Percentiles rank a stretch among this genome's conserved stretches.
phyloP scores from a whole-genome alignment of 2,113 vertebrate species.

The Haliaeetus leucogaster region DNA sequence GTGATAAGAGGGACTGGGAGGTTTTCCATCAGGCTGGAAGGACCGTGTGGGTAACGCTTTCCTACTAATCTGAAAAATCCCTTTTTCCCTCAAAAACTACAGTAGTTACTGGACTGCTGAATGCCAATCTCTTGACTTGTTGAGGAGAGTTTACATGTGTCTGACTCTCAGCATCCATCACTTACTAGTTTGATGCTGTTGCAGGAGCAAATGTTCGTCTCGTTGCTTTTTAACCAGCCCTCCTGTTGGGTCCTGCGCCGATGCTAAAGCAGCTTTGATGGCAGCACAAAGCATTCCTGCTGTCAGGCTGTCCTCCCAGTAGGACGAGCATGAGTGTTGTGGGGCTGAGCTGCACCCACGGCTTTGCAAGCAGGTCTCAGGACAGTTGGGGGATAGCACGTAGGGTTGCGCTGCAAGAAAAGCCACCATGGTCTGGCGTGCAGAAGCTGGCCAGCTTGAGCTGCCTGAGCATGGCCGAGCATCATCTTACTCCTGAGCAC shows the following conservation, averaged over 20 bases:
- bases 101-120: background rate
- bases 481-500: background rate
- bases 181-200: background rate
- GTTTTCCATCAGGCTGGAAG: background rate
- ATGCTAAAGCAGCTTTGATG: background rate
- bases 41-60: background rate
- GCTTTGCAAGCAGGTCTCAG: background rate
- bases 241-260: background rate
- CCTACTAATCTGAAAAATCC: background rate
- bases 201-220: background rate
- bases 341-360: accelerated
- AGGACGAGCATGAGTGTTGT: background rate
- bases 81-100: background rate
- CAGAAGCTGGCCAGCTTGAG: background rate
- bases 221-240: background rate
- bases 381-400: background rate
- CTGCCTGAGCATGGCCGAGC: background rate
- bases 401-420: background rate
- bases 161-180: background rate
- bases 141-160: accelerated
- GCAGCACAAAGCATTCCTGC: background rate
- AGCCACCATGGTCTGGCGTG: background rate
- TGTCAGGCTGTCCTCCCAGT: background rate
- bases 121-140: background rate
- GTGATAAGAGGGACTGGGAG: background rate